Evolutionary conservation across 64 coral and sea anemone species (phyloP), one percentile per base, ranked within the genome.

Genomic region (Acropora tenuis): DNA sequence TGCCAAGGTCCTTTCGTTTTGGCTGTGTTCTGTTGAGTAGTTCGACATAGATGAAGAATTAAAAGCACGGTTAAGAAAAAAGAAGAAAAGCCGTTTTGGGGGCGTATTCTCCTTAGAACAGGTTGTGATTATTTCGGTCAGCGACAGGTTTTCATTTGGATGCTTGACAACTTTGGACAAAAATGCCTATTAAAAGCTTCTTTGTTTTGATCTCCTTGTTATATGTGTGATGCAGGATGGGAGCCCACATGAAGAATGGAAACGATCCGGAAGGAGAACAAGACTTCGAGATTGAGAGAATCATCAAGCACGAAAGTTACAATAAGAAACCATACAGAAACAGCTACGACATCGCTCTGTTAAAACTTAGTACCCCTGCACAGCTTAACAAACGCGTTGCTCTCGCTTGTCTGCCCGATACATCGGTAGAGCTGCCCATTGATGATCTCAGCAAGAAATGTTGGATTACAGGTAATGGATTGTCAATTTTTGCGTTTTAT

Each of bases 361-460:
- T 94, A 17, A 94, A 90, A 77, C 80, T 94, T 7, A 66, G 79
- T 46, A 90, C 69, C 2, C 89, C 88, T 41, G 85, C 90, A 74
- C 49, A 79, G 2, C 59, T 96, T 15, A 88, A 90, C 69, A 96
- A 73, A 41, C 90, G 85, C 49, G 88, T 96, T 15, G 81, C 86
- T 42, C 80, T 92, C 1, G 95, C 88, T 1, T 96, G 95, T 69
- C 82, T 93, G 1, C 95, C 95, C 10, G 91, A 96, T 19, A 69
- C 7, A 49, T 71, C 82, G 11, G 82, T 71, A 18, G 50, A 74
- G 19, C 58, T 90, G 17, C 50, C 87, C 7, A 85, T 80, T 40
- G 88, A 92, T 47, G 88, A 48, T 48, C 87, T 90, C 12, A 83
- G 69, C 74, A 90, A 74, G 13, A 90, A 87, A 48, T 96, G 95